phyloP scores from a whole-genome alignment of 2,888 invertebrate species.

The Tinea pellionella region DNA sequence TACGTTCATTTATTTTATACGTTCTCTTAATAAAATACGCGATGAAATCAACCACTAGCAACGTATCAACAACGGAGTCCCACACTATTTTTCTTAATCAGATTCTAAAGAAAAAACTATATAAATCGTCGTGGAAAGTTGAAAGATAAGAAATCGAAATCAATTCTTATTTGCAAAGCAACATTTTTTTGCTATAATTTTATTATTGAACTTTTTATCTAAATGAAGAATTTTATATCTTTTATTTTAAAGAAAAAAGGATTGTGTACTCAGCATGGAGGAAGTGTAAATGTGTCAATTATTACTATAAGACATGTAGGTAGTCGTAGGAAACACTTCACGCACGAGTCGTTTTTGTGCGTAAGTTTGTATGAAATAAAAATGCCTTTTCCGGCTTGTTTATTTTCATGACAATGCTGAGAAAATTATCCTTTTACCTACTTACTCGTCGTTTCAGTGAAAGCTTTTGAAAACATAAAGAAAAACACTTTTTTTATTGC shows the following conservation, averaged over 20 bases:
- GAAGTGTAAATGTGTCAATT: not conserved
- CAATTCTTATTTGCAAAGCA: too few species aligned
- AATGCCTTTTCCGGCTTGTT: constrained; percentile 11
- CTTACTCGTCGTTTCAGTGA: not conserved
- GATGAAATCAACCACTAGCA: constrained; percentile 17
- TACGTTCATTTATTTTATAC: constrained; percentile 23
- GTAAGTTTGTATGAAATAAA: constrained; percentile 9
- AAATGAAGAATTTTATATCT: too few species aligned
- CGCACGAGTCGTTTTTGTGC: constrained; percentile 5
- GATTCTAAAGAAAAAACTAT: constrained; percentile 14
- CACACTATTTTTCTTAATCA: not conserved
- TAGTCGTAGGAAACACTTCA: not conserved
- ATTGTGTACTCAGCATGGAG: not conserved
- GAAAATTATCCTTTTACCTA: constrained; percentile 7
- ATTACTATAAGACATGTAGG: not conserved
- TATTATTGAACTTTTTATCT: too few species aligned
- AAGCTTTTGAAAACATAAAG: constrained; percentile 4
- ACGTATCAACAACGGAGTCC: not conserved
- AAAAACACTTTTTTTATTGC: not conserved
- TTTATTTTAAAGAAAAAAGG: too few species aligned
- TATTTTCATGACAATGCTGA: constrained; percentile 8
- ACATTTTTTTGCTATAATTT: too few species aligned
- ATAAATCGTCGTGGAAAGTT: constrained; percentile 15
- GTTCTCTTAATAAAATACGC: constrained; percentile 23
- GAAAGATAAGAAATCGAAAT: constrained; percentile 11